These are phyloP conservation scores for Dicranocentrus wangi DNA, from an alignment of 2,888 invertebrate species.

Conservation along the genomic window DNA sequence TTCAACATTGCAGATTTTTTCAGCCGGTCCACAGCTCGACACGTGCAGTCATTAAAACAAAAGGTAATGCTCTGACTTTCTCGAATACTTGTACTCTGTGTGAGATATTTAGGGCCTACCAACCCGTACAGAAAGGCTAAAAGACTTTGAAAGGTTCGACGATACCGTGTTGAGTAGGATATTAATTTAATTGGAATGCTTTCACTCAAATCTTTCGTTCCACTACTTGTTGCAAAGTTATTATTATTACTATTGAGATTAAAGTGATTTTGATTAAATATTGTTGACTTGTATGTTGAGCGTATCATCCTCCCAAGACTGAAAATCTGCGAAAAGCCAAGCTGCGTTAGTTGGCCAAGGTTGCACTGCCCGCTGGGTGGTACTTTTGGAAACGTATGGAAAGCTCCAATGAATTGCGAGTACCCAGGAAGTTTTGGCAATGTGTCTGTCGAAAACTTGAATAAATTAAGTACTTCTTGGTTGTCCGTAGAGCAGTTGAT, in stretches of 20 bases:
- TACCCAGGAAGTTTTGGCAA: slow-evolving; percentile 76
- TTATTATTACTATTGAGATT: slow-evolving; percentile 39
- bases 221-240: slow-evolving; percentile 56
- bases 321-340: slow-evolving; percentile 88
- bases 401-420: slow-evolving; percentile 85
- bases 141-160: slow-evolving; percentile 93
- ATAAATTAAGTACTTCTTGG: slow-evolving; percentile 74
- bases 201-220: slow-evolving; percentile 65
- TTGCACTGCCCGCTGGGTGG: slow-evolving; percentile 83
- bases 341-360: slow-evolving; percentile 87
- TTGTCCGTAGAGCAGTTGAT: slow-evolving; percentile 80
- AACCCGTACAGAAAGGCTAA: slow-evolving; percentile 85
- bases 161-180: slow-evolving; percentile 77
- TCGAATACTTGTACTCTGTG: slow-evolving; percentile 80
- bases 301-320: slow-evolving; percentile 83
- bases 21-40: slow-evolving; percentile 81
- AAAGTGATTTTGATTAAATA: slow-evolving; percentile 63
- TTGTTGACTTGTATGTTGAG: slow-evolving; percentile 77
- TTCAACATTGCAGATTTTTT: slow-evolving; percentile 73
- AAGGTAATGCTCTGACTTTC: slow-evolving; percentile 89
- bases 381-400: slow-evolving; percentile 87
- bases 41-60: slow-evolving; percentile 90
- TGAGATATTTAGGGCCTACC: slow-evolving; percentile 80
- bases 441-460: slow-evolving; percentile 68
- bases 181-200: slow-evolving; percentile 73